phyloP scores from a whole-genome alignment of 2,888 invertebrate species.

The Desoria tigrina region DNA sequence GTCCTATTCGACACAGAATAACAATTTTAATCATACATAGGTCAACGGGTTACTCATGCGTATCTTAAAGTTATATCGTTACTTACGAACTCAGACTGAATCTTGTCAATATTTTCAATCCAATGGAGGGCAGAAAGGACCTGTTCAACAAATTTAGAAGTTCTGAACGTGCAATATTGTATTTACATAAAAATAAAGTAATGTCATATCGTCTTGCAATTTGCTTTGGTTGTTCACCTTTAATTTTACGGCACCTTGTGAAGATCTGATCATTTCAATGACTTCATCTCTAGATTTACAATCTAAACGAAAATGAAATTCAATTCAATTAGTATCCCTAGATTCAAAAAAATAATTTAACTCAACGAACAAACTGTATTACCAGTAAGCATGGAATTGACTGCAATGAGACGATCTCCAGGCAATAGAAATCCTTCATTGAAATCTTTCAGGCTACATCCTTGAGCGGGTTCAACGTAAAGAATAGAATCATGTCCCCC shows the following conservation, averaged over 20 bases:
- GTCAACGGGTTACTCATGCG: neutral
- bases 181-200: no score
- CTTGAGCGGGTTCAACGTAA: slow-evolving; percentile 49
- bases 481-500: slow-evolving; percentile 44
- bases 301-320: slow-evolving; percentile 79
- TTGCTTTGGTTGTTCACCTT: no score
- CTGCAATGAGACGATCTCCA: slow-evolving; percentile 70
- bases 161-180: no score
- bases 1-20: neutral
- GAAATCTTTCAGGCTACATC: slow-evolving; percentile 34
- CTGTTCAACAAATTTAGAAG: no score
- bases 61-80: neutral
- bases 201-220: no score
- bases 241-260: neutral
- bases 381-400: neutral
- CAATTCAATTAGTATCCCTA: no score
- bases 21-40: neutral
- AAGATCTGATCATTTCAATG: slow-evolving; percentile 84
- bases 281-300: slow-evolving; percentile 85
- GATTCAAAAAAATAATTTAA: slow-evolving; percentile 4
- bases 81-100: slow-evolving; percentile 41
- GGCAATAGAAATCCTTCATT: slow-evolving; percentile 66
- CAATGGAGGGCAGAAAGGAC: slow-evolving; percentile 48
- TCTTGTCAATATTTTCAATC: slow-evolving; percentile 50
- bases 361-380: no score